Base-by-base conservation (phyloP, 2,113 vertebrate genomes). In the Rallus limicola region DNA sequence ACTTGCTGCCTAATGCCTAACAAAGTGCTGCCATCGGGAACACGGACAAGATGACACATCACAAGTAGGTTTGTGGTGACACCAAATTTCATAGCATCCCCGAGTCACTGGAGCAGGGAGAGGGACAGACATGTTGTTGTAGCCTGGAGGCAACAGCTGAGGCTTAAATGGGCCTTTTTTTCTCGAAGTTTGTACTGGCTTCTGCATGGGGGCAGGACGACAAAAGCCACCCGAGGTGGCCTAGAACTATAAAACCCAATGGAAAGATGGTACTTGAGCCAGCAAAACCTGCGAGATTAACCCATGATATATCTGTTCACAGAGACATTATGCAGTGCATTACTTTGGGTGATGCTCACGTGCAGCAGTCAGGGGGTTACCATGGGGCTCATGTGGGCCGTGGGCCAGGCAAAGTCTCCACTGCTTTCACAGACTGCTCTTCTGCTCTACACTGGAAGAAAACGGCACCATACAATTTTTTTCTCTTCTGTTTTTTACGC, bases 251-350 rank as follows among this genome's bases (percentile, higher is more conserved):
- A 82, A 91, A 92, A 78, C 14, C 5, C 0, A 0, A 25, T 14
- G 11, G 58, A 42, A 84, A 52, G 33, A 58, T 23, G 16, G 36
- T 23, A 7, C 10, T 15, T 19, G 34, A 67, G 33, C 36, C 34
- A 91, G 52, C 26, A 68, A n/a, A 92, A 34, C 11, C 20, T 71
- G 25, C 38, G 68, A 60, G 28, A 46, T 20, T 52, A 88, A 80
- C 11, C 23, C 48, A 34, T 10, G 36, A 34, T 75, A 17, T 34
- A 18, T 58, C 40, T 40, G 31, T 59, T 60, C 76, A 64, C 16
- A 8, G 0, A 34, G 16, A 31, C 7, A 25, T 48, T 2, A 33
- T 6, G 11, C 1, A 8, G 24, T 25, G 17, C 63, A 85, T 52
- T 69, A 9, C 9, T 40, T 31, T 19, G n/a, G 46, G 33, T 52